phyloP scores from a whole-genome alignment of 2,888 invertebrate species.

The Drosophila neotestacea region DNA sequence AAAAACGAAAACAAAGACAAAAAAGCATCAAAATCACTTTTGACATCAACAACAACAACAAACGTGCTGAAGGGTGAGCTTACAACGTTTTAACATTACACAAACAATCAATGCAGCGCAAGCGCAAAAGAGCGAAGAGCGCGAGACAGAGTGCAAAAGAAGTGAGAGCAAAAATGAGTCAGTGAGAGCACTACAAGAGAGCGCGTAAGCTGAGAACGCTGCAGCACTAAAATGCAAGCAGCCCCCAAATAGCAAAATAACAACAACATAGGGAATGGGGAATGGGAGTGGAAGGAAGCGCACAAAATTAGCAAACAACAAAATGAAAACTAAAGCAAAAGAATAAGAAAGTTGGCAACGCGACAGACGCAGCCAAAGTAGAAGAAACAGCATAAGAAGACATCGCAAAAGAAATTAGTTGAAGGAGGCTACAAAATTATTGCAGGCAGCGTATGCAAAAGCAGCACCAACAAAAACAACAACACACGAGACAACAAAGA shows the following conservation, averaged over 20 bases:
- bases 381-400: constrained; percentile 27
- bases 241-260: constrained; percentile 68
- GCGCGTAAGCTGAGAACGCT: constrained; percentile 26
- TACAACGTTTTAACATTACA: constrained; percentile 71
- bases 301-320: constrained; percentile 63
- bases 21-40: constrained; percentile 43
- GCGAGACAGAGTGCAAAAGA: constrained; percentile 14
- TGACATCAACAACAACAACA: constrained; percentile 35
- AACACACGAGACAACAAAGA: constrained; percentile 75
- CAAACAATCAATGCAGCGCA: constrained; percentile 78
- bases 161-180: constrained; percentile 6
- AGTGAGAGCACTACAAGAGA: constrained; percentile 13
- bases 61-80: constrained; percentile 41
- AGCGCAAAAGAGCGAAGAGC: constrained; percentile 53
- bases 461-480: constrained; percentile 28
- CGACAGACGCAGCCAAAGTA: constrained; percentile 32
- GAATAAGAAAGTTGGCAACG: constrained; percentile 65
- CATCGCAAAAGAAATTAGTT: constrained; percentile 45
- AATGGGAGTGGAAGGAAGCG: constrained; percentile 19
- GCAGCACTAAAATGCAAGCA: constrained; percentile 67
- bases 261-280: constrained; percentile 29
- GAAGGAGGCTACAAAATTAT: constrained; percentile 36
- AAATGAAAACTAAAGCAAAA: background rate
- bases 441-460: constrained; percentile 66
- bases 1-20: constrained; percentile 8